Conservation (phyloP, 2,113 vertebrate genomes). For the Danio rerio region GRCz12tu NC_133198.1:5480501-5481000, state of each 20-base stretch:
- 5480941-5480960: not conserved
- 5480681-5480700: constrained; percentile 48
- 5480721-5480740: constrained; percentile 32
- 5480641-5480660: constrained; percentile 46
- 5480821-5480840: constrained; percentile 37
- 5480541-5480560: constrained; percentile 70
- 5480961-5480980: not conserved
- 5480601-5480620: constrained; percentile 70
- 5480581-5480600: constrained; percentile 75
- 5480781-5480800: constrained; percentile 47
- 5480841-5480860: constrained; percentile 36
- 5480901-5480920: constrained; percentile 31
- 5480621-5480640: constrained; percentile 33
- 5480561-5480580: constrained; percentile 74
- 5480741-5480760: constrained; percentile 21
- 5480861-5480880: not conserved
- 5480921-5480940: constrained; percentile 4
- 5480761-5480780: constrained; percentile 36
- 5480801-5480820: constrained; percentile 39
- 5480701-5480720: constrained; percentile 24
- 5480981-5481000: constrained; percentile 29
- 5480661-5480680: constrained; percentile 45
- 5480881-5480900: constrained; percentile 23
- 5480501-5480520: constrained; percentile 59
- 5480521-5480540: constrained; percentile 74